These are phyloP conservation scores for Nomada lathburiana DNA, from an alignment of 2,888 invertebrate species.

Conservation along the genomic window DNA sequence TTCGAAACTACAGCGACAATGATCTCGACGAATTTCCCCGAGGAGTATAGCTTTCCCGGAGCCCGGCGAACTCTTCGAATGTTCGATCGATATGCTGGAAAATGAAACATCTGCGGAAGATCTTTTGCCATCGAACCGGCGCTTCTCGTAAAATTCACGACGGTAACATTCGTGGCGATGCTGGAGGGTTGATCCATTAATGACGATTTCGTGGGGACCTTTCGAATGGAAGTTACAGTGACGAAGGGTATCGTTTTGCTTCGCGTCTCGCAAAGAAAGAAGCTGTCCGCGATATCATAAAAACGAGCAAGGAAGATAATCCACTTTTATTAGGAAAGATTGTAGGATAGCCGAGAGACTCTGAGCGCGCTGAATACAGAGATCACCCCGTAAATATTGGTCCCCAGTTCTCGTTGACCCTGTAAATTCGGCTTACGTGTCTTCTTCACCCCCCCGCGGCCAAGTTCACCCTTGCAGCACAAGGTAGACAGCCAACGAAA, in stretches of 20 bases:
- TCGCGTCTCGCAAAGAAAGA: background rate
- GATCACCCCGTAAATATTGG: conserved; percentile 44
- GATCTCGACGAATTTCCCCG: conserved; percentile 53
- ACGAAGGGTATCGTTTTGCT: conserved; percentile 12
- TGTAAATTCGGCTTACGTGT: conserved; percentile 34
- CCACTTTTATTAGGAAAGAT: conserved; percentile 7
- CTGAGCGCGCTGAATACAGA: background rate
- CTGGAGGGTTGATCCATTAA: background rate
- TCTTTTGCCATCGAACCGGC: background rate
- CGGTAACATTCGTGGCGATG: conserved; percentile 6
- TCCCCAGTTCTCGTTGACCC: conserved; percentile 7
- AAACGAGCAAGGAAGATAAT: background rate
- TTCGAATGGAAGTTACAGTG: background rate
- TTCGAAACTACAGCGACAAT: conserved; percentile 50
- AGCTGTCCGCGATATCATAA: background rate
- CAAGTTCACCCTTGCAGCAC: conserved; percentile 21
- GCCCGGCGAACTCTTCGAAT: conserved; percentile 1
- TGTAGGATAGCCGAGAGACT: background rate
- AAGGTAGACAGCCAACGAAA: background rate
- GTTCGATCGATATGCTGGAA: conserved; percentile 21
- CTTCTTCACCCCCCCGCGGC: conserved; percentile 9
- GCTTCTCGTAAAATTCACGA: background rate
- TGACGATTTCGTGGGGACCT: background rate
- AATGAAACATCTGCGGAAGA: background rate
- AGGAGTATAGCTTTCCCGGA: conserved; percentile 25